A percentile compares a stretch with the other conserved stretches of the same genome.
These are phyloP conservation scores for Oligia strigilis DNA, from an alignment of 2,888 invertebrate species.

Conservation along the genomic window DNA sequence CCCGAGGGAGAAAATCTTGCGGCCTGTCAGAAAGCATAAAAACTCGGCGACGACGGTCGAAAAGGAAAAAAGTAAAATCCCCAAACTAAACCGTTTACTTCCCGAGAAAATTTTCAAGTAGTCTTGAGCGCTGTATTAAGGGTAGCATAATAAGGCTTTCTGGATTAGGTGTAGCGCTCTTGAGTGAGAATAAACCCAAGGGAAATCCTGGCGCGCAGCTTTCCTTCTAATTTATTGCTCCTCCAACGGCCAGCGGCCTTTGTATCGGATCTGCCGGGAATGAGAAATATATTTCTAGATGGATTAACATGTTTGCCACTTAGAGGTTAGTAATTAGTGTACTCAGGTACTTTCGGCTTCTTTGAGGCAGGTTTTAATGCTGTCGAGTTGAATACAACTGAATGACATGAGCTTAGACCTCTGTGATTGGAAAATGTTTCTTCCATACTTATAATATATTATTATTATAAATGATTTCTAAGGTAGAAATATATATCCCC, in stretches of 20 bases:
- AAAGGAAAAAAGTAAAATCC: slow-evolving; percentile 67
- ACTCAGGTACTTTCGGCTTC: slow-evolving; percentile 73
- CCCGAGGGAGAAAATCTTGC: slow-evolving; percentile 27
- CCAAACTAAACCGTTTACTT: slow-evolving; percentile 84
- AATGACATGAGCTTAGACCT: background rate
- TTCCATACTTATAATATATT: background rate
- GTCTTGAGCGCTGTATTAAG: slow-evolving; percentile 90
- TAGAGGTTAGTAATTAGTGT: slow-evolving; percentile 83
- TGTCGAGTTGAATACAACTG: slow-evolving; percentile 19
- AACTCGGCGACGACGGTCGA: slow-evolving; percentile 69
- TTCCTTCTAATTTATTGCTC: slow-evolving; percentile 89
- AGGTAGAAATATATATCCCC: background rate
- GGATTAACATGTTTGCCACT: slow-evolving; percentile 88
- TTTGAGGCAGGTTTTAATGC: slow-evolving; percentile 24
- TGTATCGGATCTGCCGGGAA: slow-evolving; percentile 88
- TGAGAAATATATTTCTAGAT: slow-evolving; percentile 88
- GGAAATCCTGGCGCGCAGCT: slow-evolving; percentile 90
- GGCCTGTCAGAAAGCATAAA: slow-evolving; percentile 67
- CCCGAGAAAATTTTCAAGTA: slow-evolving; percentile 89
- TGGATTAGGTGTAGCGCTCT: slow-evolving; percentile 90
- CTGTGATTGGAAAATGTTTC: background rate
- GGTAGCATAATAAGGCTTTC: slow-evolving; percentile 90
- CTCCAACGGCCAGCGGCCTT: slow-evolving; percentile 89
- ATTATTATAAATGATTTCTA: background rate
- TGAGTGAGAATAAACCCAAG: slow-evolving; percentile 90